These are phyloP conservation scores for Cyprinodon tularosa DNA, from an alignment of 2,113 vertebrate genomes.

Conservation along the genomic window DNA sequence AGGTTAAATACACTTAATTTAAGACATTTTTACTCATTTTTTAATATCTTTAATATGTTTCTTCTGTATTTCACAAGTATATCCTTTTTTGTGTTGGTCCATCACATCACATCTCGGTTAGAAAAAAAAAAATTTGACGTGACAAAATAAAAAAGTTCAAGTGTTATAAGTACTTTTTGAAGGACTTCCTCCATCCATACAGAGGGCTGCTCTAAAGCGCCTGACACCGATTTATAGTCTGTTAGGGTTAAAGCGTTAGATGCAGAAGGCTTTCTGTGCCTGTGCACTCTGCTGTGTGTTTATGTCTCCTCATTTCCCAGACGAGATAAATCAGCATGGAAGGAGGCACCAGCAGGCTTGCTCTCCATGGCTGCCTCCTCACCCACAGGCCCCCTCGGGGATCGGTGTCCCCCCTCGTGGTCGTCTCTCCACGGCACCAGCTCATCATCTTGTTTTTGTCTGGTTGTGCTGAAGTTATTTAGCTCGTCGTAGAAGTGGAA, in stretches of 20 bases:
- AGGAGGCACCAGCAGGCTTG: slow-evolving; percentile 35
- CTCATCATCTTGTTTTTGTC: slow-evolving; percentile 72
- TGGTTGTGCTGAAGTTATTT: slow-evolving; percentile 60
- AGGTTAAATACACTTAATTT: no score
- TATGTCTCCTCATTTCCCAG: slow-evolving; percentile 29
- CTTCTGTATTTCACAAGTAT: neutral
- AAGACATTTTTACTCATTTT: no score
- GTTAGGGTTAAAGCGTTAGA: slow-evolving; percentile 2
- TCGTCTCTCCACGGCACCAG: slow-evolving; percentile 65
- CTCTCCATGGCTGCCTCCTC: slow-evolving; percentile 66
- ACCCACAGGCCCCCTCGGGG: slow-evolving; percentile 51
- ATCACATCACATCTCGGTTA: neutral
- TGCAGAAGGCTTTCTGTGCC: slow-evolving; percentile 19
- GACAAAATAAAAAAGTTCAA: neutral
- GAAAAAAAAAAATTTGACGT: neutral
- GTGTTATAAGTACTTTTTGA: neutral
- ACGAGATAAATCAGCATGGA: slow-evolving; percentile 49
- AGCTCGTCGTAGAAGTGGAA: slow-evolving; percentile 22
- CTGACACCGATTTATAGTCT: slow-evolving; percentile 1
- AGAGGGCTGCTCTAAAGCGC: neutral
- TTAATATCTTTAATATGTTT: no score
- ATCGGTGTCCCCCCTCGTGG: slow-evolving; percentile 54
- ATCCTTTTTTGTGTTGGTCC: neutral
- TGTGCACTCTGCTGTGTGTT: slow-evolving; percentile 4
- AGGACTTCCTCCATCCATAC: neutral